Evolutionary conservation across 2,797 vertebrate species (phyloP).

Genomic region (Myiotriccus ornatus): DNA sequence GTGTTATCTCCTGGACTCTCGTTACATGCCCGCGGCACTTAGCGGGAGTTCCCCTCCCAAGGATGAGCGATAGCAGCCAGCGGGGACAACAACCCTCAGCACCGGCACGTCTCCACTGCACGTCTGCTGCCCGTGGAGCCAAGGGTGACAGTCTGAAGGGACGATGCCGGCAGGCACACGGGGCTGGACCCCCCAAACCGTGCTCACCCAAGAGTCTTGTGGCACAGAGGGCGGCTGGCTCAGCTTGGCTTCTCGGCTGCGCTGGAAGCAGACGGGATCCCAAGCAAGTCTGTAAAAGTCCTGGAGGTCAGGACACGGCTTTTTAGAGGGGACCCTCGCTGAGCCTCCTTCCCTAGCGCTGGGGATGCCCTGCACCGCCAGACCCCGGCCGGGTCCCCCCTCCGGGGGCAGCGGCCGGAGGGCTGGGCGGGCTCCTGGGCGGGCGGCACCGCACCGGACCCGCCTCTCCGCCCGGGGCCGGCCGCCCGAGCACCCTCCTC

Average conservation of each 20-base stretch:
- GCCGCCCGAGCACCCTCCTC: not conserved
- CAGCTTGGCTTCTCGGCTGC: not conserved
- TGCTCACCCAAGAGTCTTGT: fast-evolving
- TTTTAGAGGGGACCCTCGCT: fast-evolving
- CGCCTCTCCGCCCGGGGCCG: conserved; percentile 10
- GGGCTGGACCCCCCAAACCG: fast-evolving
- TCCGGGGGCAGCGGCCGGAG: not conserved
- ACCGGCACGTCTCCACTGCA: not conserved
- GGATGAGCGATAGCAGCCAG: not conserved
- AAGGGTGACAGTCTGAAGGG: fast-evolving
- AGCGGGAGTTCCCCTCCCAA: fast-evolving
- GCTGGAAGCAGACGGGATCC: fast-evolving
- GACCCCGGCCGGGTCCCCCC: not conserved
- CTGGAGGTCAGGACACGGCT: not conserved
- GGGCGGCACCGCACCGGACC: not conserved
- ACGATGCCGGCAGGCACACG: fast-evolving
- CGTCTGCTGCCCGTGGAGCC: fast-evolving
- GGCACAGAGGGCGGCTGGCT: fast-evolving
- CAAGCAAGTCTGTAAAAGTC: fast-evolving
- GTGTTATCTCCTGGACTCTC: fast-evolving
- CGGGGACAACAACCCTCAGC: fast-evolving
- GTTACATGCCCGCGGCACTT: fast-evolving
- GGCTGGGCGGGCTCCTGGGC: not conserved
- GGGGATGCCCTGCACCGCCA: fast-evolving
- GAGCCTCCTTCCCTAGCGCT: fast-evolving